These are phyloP conservation scores for Seriola dumerili DNA, from an alignment of 2,113 vertebrate species.

Conservation along the genomic window DNA sequence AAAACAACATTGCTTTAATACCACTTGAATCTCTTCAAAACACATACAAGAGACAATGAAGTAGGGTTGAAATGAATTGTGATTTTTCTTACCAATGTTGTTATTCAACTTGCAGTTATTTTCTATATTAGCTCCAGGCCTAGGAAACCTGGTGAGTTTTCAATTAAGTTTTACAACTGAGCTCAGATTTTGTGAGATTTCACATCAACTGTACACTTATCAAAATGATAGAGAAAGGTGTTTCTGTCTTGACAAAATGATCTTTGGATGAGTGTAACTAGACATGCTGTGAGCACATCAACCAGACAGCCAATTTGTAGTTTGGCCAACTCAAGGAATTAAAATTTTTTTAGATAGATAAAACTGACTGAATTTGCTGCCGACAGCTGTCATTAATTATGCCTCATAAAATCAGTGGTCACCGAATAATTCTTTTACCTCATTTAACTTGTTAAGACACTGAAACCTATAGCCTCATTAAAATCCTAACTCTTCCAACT, in stretches of 20 bases:
- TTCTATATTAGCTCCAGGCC: too few relatives aligned
- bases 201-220: neutral
- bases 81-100: too few relatives aligned
- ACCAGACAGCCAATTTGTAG: conserved; percentile 24
- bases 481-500: conserved; percentile 14
- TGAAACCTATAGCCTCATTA: conserved; percentile 10
- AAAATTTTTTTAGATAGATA: conserved; percentile 36
- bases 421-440: conserved; percentile 16
- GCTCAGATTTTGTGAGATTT: neutral
- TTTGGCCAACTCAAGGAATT: conserved; percentile 21
- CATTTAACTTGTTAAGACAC: conserved; percentile 21
- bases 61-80: too few relatives aligned
- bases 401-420: conserved; percentile 26
- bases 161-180: too few relatives aligned
- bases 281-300: conserved; percentile 22
- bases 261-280: neutral
- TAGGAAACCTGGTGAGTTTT: too few relatives aligned
- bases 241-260: neutral
- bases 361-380: conserved; percentile 29
- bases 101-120: too few relatives aligned
- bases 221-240: neutral
- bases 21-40: too few relatives aligned
- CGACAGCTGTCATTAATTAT: conserved; percentile 18
- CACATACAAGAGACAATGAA: too few relatives aligned
- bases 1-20: too few relatives aligned